Conservation (phyloP, 2,888 invertebrate genomes). For the Harpalus rubripes region DNA sequence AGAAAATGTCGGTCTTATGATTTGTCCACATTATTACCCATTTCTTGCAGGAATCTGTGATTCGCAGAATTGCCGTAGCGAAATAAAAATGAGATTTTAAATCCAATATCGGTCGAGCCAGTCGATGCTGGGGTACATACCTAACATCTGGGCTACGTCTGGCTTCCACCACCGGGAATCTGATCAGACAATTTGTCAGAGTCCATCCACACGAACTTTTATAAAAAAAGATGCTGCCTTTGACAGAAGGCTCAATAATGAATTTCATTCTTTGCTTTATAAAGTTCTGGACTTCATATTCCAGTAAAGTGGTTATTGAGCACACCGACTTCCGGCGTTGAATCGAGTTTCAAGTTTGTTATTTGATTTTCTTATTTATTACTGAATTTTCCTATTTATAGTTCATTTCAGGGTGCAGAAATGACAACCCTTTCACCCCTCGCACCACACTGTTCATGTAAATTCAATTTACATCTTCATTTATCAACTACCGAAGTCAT, state of each 20-base stretch:
- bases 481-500: too few relatives aligned
- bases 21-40: not conserved
- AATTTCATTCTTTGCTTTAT: conserved; percentile 7
- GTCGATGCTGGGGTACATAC: not conserved
- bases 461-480: too few relatives aligned
- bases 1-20: not conserved
- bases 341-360: not conserved
- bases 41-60: not conserved
- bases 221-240: not conserved
- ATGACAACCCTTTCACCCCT: too few relatives aligned
- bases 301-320: not conserved
- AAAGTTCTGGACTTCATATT: not conserved
- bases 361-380: conserved; percentile 2
- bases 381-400: not conserved
- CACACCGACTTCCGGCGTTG: not conserved
- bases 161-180: not conserved
- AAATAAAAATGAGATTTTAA: conserved; percentile 17
- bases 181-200: not conserved
- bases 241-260: not conserved
- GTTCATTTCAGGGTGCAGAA: too few relatives aligned
- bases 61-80: not conserved
- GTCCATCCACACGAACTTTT: not conserved
- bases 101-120: not conserved
- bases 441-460: too few relatives aligned
- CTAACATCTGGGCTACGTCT: not conserved